A percentile compares a stretch with the other conserved stretches of the same genome.
Evolutionary conservation across 2,113 vertebrate species (phyloP).

Genomic region (Apodemus sylvaticus): DNA sequence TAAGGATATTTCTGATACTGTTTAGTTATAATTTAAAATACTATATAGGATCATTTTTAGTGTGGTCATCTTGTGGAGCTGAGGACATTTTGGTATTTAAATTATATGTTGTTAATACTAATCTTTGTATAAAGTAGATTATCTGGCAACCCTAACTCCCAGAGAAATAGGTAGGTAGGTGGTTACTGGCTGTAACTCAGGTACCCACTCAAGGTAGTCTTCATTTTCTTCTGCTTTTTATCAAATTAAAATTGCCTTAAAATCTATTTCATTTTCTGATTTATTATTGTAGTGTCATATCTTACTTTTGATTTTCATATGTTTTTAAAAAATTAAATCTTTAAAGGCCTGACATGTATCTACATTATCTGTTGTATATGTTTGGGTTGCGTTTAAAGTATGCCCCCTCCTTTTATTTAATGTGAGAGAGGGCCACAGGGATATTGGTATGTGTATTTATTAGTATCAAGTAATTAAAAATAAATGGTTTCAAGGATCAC

Average conservation of each 20-base stretch:
- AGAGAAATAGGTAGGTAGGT: neutral
- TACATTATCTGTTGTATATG: neutral
- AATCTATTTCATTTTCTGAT: conserved; percentile 33
- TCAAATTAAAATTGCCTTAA: conserved; percentile 20
- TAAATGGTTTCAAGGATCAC: conserved; percentile 49
- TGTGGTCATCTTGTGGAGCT: neutral
- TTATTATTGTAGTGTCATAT: conserved; percentile 34
- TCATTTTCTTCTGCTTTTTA: conserved; percentile 19
- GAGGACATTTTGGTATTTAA: conserved; percentile 2
- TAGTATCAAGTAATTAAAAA: conserved; percentile 29
- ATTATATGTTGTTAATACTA: neutral
- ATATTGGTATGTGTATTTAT: neutral
- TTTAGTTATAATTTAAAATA: neutral
- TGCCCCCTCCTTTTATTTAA: neutral
- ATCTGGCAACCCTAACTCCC: neutral
- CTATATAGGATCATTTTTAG: neutral
- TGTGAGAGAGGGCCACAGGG: neutral
- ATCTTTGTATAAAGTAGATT: neutral
- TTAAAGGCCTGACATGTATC: neutral
- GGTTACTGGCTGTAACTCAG: neutral
- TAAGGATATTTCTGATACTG: conserved; percentile 24
- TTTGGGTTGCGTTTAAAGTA: conserved; percentile 12
- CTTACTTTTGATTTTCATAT: conserved; percentile 7
- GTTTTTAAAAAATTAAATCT: conserved; percentile 10
- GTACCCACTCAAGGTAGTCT: neutral